Conservation (phyloP, 1,140 invertebrate species). For the Zaprionus nigranus region DNA sequence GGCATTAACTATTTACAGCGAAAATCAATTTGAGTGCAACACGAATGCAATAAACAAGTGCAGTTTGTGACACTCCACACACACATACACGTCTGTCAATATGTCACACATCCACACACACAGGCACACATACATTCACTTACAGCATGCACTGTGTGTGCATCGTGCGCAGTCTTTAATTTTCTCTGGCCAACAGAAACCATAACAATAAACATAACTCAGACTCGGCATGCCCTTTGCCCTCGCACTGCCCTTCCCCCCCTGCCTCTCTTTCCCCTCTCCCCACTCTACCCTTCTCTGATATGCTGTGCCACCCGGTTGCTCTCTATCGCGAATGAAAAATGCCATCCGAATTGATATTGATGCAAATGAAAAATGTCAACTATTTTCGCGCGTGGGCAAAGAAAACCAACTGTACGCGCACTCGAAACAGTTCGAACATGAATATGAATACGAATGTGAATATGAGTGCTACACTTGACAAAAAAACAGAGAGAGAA, state of each 20-base stretch:
- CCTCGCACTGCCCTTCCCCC: background rate
- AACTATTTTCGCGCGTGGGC: constrained; percentile 64
- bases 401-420: constrained; percentile 13
- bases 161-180: constrained; percentile 56
- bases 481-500: background rate
- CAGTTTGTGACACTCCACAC: constrained; percentile 24
- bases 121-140: background rate
- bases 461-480: constrained; percentile 12
- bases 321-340: constrained; percentile 37
- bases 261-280: too few species aligned
- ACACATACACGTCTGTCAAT: constrained; percentile 62
- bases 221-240: background rate
- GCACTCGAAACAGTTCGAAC: constrained; percentile 29
- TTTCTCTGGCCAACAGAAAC: constrained; percentile 57
- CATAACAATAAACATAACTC: constrained; percentile 64
- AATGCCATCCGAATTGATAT: constrained; percentile 73
- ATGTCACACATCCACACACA: constrained; percentile 41
- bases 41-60: constrained; percentile 34
- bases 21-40: constrained; percentile 64
- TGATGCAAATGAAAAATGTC: constrained; percentile 81
- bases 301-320: too few species aligned
- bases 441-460: constrained; percentile 24
- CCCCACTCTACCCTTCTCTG: too few species aligned
- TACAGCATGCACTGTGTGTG: background rate
- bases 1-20: constrained; percentile 58